Percentiles rank a stretch among this genome's conserved stretches.
These are phyloP conservation scores for Pygoscelis antarcticus DNA, from an alignment of 2,113 vertebrate genomes.

Conservation along the genomic window DNA sequence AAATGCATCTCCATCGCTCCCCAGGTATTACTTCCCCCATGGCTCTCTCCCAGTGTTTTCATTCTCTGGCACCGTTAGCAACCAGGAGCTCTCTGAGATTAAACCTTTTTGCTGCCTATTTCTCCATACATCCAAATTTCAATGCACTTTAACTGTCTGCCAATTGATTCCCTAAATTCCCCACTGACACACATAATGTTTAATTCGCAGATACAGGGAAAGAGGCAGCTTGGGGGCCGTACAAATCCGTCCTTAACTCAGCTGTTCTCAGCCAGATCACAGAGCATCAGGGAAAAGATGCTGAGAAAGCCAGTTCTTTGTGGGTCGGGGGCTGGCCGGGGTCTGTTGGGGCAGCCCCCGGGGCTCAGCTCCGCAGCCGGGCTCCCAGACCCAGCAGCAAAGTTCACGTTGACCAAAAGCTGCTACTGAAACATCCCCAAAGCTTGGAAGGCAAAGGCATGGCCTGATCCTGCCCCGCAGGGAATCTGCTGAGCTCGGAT, in stretches of 20 bases:
- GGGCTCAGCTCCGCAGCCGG: background rate
- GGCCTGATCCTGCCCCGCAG: background rate
- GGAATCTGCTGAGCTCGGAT: background rate
- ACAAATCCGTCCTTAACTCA: background rate
- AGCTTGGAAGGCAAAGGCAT: background rate
- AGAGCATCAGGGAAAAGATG: background rate
- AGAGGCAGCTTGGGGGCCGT: background rate
- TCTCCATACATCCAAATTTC: background rate
- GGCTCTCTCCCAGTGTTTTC: background rate
- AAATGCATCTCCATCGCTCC: constrained; percentile 16
- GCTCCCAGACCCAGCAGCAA: background rate
- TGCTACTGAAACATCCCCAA: background rate
- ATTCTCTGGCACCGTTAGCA: background rate
- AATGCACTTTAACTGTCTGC: background rate
- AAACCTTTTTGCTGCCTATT: background rate
- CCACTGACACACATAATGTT: background rate
- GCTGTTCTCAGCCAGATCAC: background rate
- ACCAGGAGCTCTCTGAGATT: background rate
- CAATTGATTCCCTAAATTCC: background rate
- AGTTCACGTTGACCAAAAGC: rapidly evolving
- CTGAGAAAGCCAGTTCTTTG: background rate
- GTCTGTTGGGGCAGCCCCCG: rapidly evolving
- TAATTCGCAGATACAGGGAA: background rate
- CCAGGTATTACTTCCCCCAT: background rate
- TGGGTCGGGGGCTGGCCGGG: background rate